A percentile compares a stretch with the other conserved stretches of the same genome.
Conservation (phyloP, 2,888 invertebrate genomes). For the Alloscopus bannaensis region DNA sequence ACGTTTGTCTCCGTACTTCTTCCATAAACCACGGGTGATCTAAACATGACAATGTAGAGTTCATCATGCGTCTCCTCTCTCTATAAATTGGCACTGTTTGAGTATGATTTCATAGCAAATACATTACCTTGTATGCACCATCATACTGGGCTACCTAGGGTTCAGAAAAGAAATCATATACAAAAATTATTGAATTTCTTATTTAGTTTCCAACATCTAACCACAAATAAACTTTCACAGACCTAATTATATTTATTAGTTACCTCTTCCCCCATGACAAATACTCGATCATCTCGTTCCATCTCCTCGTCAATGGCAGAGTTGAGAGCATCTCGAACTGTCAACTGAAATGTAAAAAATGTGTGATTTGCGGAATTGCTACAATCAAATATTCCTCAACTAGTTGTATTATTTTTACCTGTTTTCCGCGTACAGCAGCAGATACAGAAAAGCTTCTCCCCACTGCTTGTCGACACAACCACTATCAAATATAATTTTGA, state of each 20-base stretch:
- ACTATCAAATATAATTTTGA: too few relatives aligned
- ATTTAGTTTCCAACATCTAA: too few relatives aligned
- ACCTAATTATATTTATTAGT: too few relatives aligned
- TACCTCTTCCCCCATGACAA: slow-evolving; percentile 96
- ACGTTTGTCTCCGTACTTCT: slow-evolving; percentile 97
- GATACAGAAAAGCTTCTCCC: slow-evolving; percentile 79
- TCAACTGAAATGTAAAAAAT: slow-evolving; percentile 80
- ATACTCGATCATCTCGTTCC: slow-evolving; percentile 92
- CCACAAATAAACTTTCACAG: too few relatives aligned
- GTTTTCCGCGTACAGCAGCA: slow-evolving; percentile 74
- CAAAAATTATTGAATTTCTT: too few relatives aligned
- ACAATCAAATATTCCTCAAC: too few relatives aligned
- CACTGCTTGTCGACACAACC: slow-evolving; percentile 72
- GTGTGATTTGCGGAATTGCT: background rate
- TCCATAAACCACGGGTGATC: slow-evolving; percentile 95
- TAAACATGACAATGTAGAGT: too few relatives aligned
- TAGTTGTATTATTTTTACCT: slow-evolving; percentile 65
- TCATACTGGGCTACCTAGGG: slow-evolving; percentile 68
- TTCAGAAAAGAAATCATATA: slow-evolving; percentile 4
- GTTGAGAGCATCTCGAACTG: slow-evolving; percentile 97
- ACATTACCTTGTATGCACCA: slow-evolving; percentile 78
- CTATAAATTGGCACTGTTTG: too few relatives aligned
- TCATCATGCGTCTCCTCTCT: too few relatives aligned
- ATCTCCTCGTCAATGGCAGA: slow-evolving; percentile 98
- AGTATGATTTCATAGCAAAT: too few relatives aligned